Evolutionary conservation across 2,113 vertebrate species (phyloP), one percentile per base, ranked within the genome.

Genomic region (Melanostigma gelatinosum): DNA sequence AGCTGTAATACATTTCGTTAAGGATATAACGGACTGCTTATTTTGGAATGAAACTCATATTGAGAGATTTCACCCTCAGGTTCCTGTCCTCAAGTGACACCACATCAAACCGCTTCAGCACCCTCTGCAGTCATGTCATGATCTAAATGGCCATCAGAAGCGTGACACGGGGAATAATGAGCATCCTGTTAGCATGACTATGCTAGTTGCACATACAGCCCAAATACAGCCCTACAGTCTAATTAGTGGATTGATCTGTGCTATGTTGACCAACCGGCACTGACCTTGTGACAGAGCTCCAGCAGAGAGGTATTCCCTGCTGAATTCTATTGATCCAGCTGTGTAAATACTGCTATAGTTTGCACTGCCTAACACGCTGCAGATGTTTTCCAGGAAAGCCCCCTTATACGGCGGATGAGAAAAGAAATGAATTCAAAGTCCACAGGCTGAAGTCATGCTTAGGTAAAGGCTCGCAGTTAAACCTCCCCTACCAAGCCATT

Each of bases 311-410:
- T 38, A 76, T 34, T 82, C 79, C 85, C 68, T 38, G 67, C 63
- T 78, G 80, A 52, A 73, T 79, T 79, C 66, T 88, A 89, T 89
- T 90, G 84, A 88, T 90, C 82, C 79, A 80, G 60, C 88, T 91
- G 82, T 86, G 48, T 69, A 83, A 90, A 92, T 69, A 84, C 46
- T 34, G 40, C 80, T 58, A 78, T 24, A 64, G 63, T 72, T 85
- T 68, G 29, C 79, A 20, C n/a, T n/a, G 58, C 44, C 71, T 85
- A 85, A 91, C 80, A 54, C 29, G 40, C 72, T 67, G 80, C 86
- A 92, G 72, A 90, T 90, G 89, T 87, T 88, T 87, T 87, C 72
- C 72, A 77, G 82, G 89, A 89, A 83, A 46, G 72, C 50, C 78
- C 62, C 34, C 5, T 13, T 8, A 44, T 64, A 44, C 18, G 18